Conservation (phyloP, 2,113 vertebrate genomes). For the Xenotilapia flavipinnis region DNA sequence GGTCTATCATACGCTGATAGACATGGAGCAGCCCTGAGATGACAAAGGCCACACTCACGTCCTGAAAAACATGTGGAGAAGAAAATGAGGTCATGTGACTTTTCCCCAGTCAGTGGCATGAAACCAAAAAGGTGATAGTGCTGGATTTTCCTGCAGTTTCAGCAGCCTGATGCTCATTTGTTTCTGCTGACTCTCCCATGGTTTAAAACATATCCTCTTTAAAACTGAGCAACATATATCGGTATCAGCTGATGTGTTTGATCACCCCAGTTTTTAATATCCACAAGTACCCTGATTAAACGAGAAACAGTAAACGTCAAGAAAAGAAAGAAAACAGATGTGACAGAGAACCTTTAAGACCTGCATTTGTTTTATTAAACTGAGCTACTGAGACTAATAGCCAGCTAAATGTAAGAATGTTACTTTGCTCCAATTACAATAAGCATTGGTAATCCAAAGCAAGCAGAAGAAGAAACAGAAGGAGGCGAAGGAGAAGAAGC, state of each 20-base stretch:
- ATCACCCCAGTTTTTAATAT: not conserved
- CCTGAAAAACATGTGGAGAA: conserved; percentile 66
- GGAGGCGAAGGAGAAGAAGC: not conserved
- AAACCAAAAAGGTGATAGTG: not conserved
- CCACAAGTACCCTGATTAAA: not conserved
- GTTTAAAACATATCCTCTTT: not conserved
- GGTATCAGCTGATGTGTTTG: not conserved
- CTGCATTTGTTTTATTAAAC: not conserved
- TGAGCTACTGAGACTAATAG: not conserved
- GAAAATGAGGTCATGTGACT: not conserved
- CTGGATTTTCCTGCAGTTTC: not conserved
- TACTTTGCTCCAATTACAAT: not conserved
- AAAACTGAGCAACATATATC: not conserved
- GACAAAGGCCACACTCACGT: conserved; percentile 86
- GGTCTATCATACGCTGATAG: conserved; percentile 88
- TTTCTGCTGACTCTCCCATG: not conserved
- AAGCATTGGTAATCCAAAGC: not conserved
- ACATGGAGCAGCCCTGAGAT: conserved; percentile 87
- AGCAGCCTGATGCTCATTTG: not conserved
- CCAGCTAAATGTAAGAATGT: not conserved
- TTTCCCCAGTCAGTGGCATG: not conserved
- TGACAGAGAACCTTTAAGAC: not conserved
- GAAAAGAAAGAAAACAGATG: not conserved
- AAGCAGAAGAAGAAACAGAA: not conserved
- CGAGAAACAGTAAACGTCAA: not conserved